These are phyloP conservation scores for Cyclina sinensis DNA, from an alignment of 1,140 invertebrate species.

Conservation along the genomic window DNA sequence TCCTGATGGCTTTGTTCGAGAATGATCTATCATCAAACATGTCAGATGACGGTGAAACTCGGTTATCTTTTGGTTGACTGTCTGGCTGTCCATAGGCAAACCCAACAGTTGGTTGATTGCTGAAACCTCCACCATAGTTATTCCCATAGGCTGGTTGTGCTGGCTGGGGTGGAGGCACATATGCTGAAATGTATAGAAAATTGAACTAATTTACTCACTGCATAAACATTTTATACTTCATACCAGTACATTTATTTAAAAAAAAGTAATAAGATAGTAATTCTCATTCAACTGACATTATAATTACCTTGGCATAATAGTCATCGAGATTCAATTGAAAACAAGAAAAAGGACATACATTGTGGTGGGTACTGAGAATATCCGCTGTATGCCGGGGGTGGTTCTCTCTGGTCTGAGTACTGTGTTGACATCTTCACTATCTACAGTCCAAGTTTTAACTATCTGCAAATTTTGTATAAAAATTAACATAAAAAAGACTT, in stretches of 20 bases:
- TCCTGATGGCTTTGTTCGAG: constrained; percentile 80
- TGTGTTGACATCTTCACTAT: constrained; percentile 29
- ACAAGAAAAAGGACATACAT: no score
- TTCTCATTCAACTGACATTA: no score
- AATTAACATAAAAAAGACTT: no score
- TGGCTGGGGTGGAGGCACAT: neutral
- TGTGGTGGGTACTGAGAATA: constrained; percentile 34
- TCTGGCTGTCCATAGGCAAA: constrained; percentile 35
- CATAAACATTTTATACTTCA: no score
- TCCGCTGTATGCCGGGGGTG: constrained; percentile 22
- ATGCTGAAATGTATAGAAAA: neutral
- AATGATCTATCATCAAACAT: constrained; percentile 66
- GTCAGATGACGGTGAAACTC: neutral
- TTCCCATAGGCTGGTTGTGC: neutral
- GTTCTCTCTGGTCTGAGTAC: neutral
- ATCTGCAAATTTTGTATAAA: no score
- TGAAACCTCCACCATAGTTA: neutral
- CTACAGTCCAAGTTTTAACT: no score
- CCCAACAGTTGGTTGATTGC: neutral
- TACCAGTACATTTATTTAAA: no score
- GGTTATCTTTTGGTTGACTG: neutral
- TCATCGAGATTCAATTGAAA: no score
- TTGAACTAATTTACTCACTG: no score
- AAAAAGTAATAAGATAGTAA: no score
- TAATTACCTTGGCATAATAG: no score